A percentile compares a stretch with the other conserved stretches of the same genome.
Evolutionary conservation across 1,140 invertebrate species (phyloP).

Genomic region (Gyrodactylus bullatarudis): DNA sequence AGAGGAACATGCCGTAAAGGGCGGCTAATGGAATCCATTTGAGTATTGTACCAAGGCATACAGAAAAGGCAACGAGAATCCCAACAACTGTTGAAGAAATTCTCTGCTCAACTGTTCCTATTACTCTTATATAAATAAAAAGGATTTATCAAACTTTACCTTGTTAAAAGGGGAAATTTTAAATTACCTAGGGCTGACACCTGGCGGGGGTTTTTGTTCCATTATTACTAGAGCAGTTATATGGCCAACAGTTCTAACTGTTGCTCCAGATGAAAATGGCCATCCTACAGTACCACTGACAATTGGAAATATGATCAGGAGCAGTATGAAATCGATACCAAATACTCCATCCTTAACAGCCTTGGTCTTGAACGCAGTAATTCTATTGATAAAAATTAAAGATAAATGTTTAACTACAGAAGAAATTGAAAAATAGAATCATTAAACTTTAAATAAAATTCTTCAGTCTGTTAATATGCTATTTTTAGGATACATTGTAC

Average conservation of each 20-base stretch:
- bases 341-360: too few relatives aligned
- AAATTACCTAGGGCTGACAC: not conserved
- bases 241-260: not conserved
- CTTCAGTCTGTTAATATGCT: too few relatives aligned
- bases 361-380: too few relatives aligned
- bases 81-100: not conserved
- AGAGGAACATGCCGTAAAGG: slow-evolving; percentile 4
- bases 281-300: not conserved
- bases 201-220: not conserved
- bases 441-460: too few relatives aligned
- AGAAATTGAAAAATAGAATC: too few relatives aligned
- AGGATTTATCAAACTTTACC: not conserved
- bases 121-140: not conserved
- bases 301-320: not conserved
- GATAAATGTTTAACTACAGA: too few relatives aligned
- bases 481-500: too few relatives aligned
- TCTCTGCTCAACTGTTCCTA: slow-evolving; percentile 1
- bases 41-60: not conserved
- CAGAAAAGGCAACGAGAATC: not conserved
- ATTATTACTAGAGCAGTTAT: not conserved
- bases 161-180: not conserved
- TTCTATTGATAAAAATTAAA: too few relatives aligned
- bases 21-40: not conserved
- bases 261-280: not conserved
- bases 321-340: not conserved